Base-by-base conservation (phyloP, 2,797 vertebrate species). In the Trematomus bernacchii region DNA sequence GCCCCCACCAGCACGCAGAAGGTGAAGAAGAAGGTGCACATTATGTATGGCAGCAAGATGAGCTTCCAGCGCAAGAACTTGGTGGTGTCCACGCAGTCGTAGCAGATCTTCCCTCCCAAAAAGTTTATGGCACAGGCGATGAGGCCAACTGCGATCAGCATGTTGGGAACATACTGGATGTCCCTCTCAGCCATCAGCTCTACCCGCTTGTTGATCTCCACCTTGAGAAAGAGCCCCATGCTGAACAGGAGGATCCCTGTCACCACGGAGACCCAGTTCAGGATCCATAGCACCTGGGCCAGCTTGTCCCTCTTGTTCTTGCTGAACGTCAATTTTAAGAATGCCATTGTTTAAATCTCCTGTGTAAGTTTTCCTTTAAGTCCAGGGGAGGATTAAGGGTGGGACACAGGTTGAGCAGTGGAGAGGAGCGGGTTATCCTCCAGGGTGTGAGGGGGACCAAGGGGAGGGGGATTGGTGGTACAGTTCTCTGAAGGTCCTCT, bases 81-180 rank as follows among this genome's bases (percentile, higher is more conserved):
- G 79, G 92, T 95, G 63, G 92, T 92, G 79, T 98, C 97, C 62
- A 95, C 96, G 16, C 96, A 97, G 90, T 98, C 97, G 4, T 97
- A 97, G 89, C 97, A 98, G 84, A 98, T 97, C 93, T 98, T 98
- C 53, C 97, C 97, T 16, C 97, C 97, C 76, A 98, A 90, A 67
- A 97, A 96, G 91, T 98, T 98, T 83, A 98, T 97, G 85, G 93
- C 92, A 61, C 97, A 98, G 33, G 96, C 97, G 40, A 97, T 96
- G 70, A 95, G 91, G 40, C 97, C 97, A 48, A 97, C 96, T 0
- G 95, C 94, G 14, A 98, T 97, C 33, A 98, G 91, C 95, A 95
- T 96, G 89, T 98, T 96, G 77, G 97, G 97, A 43, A 97, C 93
- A 10, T 96, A 96, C 73, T 97, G 96, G 65, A 96, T 71, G 46